phyloP scores from a whole-genome alignment of 2,797 vertebrate genomes.

The Sparidentex hasta region DNA sequence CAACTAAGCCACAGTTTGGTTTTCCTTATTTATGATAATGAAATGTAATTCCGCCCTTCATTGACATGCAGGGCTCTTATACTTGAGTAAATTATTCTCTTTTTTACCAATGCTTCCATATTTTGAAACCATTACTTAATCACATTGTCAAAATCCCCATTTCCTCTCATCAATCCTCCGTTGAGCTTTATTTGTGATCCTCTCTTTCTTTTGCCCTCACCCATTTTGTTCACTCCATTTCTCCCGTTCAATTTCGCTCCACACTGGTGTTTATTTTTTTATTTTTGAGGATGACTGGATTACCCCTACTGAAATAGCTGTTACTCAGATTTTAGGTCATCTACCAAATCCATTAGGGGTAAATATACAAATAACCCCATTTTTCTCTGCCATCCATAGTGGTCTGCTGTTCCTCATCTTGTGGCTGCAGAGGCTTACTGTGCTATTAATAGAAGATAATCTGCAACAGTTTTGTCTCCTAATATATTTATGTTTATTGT shows the following conservation, averaged over 20 bases:
- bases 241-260: slow-evolving; percentile 67
- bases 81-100: slow-evolving; percentile 71
- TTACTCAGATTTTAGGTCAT: slow-evolving; percentile 86
- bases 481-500: slow-evolving; percentile 74
- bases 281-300: slow-evolving; percentile 84
- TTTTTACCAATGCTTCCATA: slow-evolving; percentile 73
- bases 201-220: slow-evolving; percentile 74
- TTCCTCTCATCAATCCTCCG: slow-evolving; percentile 83
- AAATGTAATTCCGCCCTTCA: slow-evolving; percentile 81
- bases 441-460: slow-evolving; percentile 76
- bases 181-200: slow-evolving; percentile 80
- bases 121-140: slow-evolving; percentile 85
- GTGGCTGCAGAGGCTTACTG: slow-evolving; percentile 68
- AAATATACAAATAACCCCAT: slow-evolving; percentile 79
- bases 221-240: slow-evolving; percentile 68
- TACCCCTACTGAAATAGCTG: slow-evolving; percentile 85
- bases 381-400: slow-evolving; percentile 74
- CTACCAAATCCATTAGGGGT: slow-evolving; percentile 82
- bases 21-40: slow-evolving; percentile 77
- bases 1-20: slow-evolving; percentile 62
- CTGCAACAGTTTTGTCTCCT: slow-evolving; percentile 65
- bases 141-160: slow-evolving; percentile 86
- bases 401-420: slow-evolving; percentile 73
- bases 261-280: slow-evolving; percentile 80
- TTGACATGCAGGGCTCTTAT: slow-evolving; percentile 68